phyloP scores from a whole-genome alignment of 2,888 invertebrate species.

The Serrognathus titanus region DNA sequence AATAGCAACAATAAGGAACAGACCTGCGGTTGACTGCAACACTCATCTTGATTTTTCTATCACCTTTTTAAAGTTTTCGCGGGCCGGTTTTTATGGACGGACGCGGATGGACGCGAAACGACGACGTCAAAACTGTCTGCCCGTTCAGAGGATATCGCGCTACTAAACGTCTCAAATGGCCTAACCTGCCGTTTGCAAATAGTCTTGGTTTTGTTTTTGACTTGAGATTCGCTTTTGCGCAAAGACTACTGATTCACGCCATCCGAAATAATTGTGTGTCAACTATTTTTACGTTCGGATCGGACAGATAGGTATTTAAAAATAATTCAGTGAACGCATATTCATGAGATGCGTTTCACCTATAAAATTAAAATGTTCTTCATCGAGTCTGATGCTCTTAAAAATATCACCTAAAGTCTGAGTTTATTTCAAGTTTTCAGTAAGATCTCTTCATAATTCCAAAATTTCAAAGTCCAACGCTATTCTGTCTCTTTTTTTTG shows the following conservation, averaged over 20 bases:
- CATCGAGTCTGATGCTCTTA: too few relatives aligned
- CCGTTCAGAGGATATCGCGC: constrained; percentile 11
- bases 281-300: background rate
- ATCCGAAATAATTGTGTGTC: constrained; percentile 17
- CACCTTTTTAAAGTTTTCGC: background rate
- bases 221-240: constrained; percentile 18
- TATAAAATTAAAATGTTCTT: too few relatives aligned
- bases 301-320: background rate
- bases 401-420: too few relatives aligned
- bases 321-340: background rate
- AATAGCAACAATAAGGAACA: constrained; percentile 6
- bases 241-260: constrained; percentile 23
- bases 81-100: too few relatives aligned
- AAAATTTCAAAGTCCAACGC: too few relatives aligned
- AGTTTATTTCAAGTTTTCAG: too few relatives aligned
- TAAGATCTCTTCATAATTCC: too few relatives aligned
- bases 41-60: constrained; percentile 10
- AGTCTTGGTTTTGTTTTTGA: constrained; percentile 10
- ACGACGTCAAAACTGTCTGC: constrained; percentile 3
- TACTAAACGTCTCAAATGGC: constrained; percentile 12
- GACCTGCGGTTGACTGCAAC: constrained; percentile 14
- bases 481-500: too few relatives aligned
- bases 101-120: too few relatives aligned
- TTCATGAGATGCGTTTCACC: too few relatives aligned
- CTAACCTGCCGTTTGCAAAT: constrained; percentile 7